phyloP scores from a whole-genome alignment of 2,888 invertebrate genomes.

The Anthophora plumipes region DNA sequence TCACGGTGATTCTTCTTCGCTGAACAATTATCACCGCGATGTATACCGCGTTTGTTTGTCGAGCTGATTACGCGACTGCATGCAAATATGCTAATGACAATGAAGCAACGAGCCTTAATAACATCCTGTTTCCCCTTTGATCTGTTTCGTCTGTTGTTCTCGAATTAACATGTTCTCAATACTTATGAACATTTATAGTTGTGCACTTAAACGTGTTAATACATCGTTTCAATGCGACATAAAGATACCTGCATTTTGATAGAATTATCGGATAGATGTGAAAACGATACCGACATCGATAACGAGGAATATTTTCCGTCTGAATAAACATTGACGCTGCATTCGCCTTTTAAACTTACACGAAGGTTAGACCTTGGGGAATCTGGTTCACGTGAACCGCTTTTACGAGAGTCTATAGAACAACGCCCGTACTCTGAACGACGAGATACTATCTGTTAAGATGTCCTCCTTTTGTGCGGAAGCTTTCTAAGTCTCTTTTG shows the following conservation, averaged over 20 bases:
- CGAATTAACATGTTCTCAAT: background rate
- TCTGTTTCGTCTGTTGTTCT: background rate
- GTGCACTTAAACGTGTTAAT: background rate
- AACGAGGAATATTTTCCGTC: background rate
- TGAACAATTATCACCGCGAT: background rate
- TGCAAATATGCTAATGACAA: constrained; percentile 42
- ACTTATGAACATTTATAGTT: background rate
- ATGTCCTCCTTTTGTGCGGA: background rate
- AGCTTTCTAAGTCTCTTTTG: background rate
- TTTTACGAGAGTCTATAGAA: background rate
- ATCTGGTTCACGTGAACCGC: constrained; percentile 12
- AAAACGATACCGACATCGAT: background rate
- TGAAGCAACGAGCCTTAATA: background rate
- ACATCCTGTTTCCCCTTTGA: constrained; percentile 50
- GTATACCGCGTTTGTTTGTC: constrained; percentile 25
- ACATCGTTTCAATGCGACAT: too few relatives aligned
- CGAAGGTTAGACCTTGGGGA: background rate
- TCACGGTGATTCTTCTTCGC: background rate
- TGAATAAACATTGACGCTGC: background rate
- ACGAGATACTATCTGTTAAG: background rate
- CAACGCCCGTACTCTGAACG: background rate
- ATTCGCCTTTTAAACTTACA: background rate
- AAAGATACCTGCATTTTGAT: too few relatives aligned
- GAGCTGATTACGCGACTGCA: constrained; percentile 1
- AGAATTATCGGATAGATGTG: background rate